Evolutionary conservation across 2,888 invertebrate species (phyloP).

Genomic region (Leptopilina myrica): DNA sequence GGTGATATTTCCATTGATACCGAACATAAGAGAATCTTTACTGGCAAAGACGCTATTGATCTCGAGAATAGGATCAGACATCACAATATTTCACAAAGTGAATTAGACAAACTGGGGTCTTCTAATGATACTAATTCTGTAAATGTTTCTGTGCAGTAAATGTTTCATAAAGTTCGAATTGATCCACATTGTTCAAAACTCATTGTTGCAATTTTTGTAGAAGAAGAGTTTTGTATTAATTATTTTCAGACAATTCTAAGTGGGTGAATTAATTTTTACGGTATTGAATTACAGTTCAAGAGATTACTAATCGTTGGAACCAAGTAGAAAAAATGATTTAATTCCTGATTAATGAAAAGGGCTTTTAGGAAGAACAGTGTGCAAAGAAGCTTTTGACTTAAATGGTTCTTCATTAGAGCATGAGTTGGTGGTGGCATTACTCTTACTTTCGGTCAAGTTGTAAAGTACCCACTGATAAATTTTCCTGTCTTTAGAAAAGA

Average conservation of each 20-base stretch:
- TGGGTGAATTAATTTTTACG: too few relatives aligned
- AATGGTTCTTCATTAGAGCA: not conserved
- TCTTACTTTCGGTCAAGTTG: constrained; percentile 73
- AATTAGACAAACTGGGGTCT: not conserved
- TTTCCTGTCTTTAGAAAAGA: constrained; percentile 77
- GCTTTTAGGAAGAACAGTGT: not conserved
- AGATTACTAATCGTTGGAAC: not conserved
- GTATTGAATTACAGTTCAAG: not conserved
- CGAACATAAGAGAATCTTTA: constrained; percentile 59
- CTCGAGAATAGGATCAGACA: constrained; percentile 47
- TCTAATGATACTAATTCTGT: too few relatives aligned
- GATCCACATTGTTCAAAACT: too few relatives aligned
- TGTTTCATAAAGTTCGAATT: too few relatives aligned
- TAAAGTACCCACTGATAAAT: constrained; percentile 78
- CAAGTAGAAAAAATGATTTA: not conserved
- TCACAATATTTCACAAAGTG: constrained; percentile 45
- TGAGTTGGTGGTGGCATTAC: not conserved
- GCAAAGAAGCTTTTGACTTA: constrained; percentile 1
- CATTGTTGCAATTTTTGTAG: too few relatives aligned
- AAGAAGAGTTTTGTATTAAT: too few relatives aligned
- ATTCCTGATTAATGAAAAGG: not conserved
- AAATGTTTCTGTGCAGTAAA: too few relatives aligned
- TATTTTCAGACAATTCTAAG: too few relatives aligned
- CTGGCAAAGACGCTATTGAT: constrained; percentile 55
- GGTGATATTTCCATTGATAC: constrained; percentile 62